A percentile compares a stretch with the other conserved stretches of the same genome.
Conservation (phyloP, 2,113 vertebrate species). For the Sinocyclocheilus anophthalmus region DNA sequence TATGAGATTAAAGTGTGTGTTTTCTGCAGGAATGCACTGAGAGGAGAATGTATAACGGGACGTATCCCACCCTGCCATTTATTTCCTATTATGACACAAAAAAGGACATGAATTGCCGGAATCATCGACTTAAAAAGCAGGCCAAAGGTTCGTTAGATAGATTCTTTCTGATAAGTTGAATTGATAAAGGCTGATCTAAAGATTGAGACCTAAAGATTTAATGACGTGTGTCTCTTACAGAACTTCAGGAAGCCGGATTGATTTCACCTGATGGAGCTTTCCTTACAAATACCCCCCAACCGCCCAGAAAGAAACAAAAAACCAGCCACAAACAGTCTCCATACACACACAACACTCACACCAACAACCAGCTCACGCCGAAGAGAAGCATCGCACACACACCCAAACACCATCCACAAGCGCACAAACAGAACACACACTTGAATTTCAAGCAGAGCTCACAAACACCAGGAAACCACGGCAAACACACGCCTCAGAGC, state of each 20-base stretch:
- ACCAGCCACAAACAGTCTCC: slow-evolving; percentile 40
- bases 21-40: slow-evolving; percentile 65
- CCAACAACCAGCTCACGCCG: not conserved
- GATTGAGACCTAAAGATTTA: not conserved
- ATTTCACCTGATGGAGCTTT: not conserved
- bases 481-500: not conserved
- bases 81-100: slow-evolving; percentile 69
- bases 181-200: not conserved
- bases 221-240: slow-evolving; percentile 58
- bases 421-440: not conserved
- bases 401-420: not conserved
- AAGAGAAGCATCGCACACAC: slow-evolving; percentile 53
- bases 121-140: slow-evolving; percentile 45
- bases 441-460: not conserved
- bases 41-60: slow-evolving; percentile 71
- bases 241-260: slow-evolving; percentile 61
- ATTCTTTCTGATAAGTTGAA: not conserved
- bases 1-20: slow-evolving; percentile 35
- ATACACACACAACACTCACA: not conserved
- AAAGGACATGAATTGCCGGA: slow-evolving; percentile 58
- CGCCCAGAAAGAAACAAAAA: slow-evolving; percentile 70
- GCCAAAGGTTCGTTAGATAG: slow-evolving; percentile 59
- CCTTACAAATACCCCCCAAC: slow-evolving; percentile 33
- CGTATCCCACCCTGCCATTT: slow-evolving; percentile 63
- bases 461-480: not conserved